Evolutionary conservation across 2,888 invertebrate genomes (phyloP).

Genomic region (Scelioninae gen. 2): DNA sequence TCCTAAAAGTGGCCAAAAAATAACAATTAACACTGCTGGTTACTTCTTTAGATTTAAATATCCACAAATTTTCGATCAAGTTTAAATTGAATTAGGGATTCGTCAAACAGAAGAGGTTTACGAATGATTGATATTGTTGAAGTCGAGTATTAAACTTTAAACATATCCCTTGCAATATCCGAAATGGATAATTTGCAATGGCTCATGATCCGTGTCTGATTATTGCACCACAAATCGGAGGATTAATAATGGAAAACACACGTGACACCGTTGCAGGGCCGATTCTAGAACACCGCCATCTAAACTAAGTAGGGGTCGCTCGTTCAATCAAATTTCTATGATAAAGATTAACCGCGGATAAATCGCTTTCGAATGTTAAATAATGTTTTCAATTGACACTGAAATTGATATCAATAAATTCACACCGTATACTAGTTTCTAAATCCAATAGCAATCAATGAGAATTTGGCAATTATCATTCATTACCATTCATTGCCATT

Average conservation of each 20-base stretch:
- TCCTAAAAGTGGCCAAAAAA: too few species aligned
- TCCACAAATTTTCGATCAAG: conserved; percentile 2
- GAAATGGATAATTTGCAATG: conserved; percentile 26
- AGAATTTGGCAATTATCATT: conserved; percentile 37
- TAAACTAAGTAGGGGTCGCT: conserved; percentile 20
- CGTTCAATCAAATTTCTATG: conserved; percentile 36
- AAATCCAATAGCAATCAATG: conserved; percentile 37
- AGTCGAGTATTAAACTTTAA: conserved; percentile 16
- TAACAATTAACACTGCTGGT: too few species aligned
- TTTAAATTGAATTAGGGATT: neutral
- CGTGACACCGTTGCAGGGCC: conserved; percentile 1
- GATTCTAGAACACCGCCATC: neutral
- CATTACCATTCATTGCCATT: conserved; percentile 31
- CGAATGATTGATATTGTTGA: conserved; percentile 13
- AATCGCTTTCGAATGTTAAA: conserved; percentile 40
- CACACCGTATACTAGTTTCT: conserved; percentile 8
- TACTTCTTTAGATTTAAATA: conserved; percentile 6
- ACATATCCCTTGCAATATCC: conserved; percentile 28
- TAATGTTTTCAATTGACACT: conserved; percentile 36
- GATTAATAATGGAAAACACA: conserved; percentile 33
- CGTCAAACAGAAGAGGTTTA: neutral
- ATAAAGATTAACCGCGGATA: conserved; percentile 40
- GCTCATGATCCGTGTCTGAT: conserved; percentile 28
- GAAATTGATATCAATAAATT: conserved; percentile 44
- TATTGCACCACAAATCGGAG: conserved; percentile 35